Conservation (phyloP, 2,113 vertebrate genomes). For the Zosterops borbonicus region DNA sequence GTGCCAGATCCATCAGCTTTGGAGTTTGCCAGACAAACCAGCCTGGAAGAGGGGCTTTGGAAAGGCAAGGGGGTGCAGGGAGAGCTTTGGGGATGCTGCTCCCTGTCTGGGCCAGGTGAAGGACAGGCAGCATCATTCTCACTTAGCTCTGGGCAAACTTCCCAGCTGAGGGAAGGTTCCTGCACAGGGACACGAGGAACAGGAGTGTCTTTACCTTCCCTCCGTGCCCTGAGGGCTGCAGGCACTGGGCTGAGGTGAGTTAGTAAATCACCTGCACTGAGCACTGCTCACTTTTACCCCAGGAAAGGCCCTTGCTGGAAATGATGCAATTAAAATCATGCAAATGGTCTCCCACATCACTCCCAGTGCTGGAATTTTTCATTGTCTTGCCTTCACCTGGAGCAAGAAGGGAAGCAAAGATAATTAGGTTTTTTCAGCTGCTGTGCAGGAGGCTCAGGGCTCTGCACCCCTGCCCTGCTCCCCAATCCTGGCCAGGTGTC, state of each 20-base stretch:
- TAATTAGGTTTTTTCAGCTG: slow-evolving; percentile 20
- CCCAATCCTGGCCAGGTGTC: background rate
- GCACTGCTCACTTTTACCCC: background rate
- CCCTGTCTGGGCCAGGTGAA: accelerated
- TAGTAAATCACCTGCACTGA: background rate
- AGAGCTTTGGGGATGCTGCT: background rate
- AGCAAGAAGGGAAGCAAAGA: background rate
- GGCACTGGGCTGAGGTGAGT: background rate
- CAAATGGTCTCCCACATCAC: background rate
- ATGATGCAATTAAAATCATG: slow-evolving; percentile 22
- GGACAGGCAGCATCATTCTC: background rate
- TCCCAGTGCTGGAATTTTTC: background rate
- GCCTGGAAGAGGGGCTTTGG: background rate
- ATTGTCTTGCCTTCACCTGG: background rate
- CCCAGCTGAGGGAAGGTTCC: background rate
- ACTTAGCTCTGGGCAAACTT: background rate
- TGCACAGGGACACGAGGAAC: background rate
- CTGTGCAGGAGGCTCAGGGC: background rate
- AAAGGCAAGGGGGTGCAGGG: accelerated
- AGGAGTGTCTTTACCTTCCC: background rate
- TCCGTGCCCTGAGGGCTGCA: background rate
- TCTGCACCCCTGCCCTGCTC: background rate
- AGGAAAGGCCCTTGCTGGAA: background rate
- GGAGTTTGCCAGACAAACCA: background rate
- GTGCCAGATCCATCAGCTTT: background rate